phyloP scores from a whole-genome alignment of 2,113 vertebrate species.

The Perca fluviatilis region DNA sequence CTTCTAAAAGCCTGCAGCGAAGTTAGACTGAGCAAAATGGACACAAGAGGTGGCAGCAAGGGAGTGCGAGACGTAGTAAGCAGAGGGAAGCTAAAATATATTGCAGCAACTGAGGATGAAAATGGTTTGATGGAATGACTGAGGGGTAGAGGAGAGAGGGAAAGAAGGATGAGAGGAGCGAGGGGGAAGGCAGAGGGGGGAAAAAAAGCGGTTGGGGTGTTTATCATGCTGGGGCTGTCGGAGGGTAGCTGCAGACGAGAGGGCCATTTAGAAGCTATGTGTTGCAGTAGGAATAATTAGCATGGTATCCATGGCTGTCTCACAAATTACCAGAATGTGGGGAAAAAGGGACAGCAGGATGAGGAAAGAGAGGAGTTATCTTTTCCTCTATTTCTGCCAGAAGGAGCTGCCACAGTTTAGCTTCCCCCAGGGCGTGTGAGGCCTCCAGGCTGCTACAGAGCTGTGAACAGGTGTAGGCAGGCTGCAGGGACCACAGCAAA shows the following conservation, averaged over 20 bases:
- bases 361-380: constrained; percentile 26
- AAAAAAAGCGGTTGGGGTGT: constrained; percentile 66
- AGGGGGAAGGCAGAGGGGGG: neutral
- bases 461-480: constrained; percentile 63
- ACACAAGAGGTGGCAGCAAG: constrained; percentile 57
- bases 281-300: constrained; percentile 81
- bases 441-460: constrained; percentile 57
- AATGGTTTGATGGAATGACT: constrained; percentile 58
- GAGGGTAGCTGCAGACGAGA: constrained; percentile 76
- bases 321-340: constrained; percentile 34
- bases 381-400: constrained; percentile 53
- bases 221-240: constrained; percentile 84
- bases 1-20: constrained; percentile 61
- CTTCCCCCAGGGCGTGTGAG: constrained; percentile 22
- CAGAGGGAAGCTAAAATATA: constrained; percentile 42
- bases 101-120: constrained; percentile 48
- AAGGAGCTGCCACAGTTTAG: constrained; percentile 50
- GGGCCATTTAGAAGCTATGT: constrained; percentile 76
- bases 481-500: constrained; percentile 8
- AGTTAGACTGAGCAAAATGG: constrained; percentile 64
- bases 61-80: constrained; percentile 47
- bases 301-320: constrained; percentile 61
- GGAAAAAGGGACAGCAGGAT: constrained; percentile 19
- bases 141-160: constrained; percentile 30
- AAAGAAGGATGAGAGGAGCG: constrained; percentile 2